phyloP scores from a whole-genome alignment of 2,797 vertebrate species.

The Pantherophis alleghaniensis region DNA sequence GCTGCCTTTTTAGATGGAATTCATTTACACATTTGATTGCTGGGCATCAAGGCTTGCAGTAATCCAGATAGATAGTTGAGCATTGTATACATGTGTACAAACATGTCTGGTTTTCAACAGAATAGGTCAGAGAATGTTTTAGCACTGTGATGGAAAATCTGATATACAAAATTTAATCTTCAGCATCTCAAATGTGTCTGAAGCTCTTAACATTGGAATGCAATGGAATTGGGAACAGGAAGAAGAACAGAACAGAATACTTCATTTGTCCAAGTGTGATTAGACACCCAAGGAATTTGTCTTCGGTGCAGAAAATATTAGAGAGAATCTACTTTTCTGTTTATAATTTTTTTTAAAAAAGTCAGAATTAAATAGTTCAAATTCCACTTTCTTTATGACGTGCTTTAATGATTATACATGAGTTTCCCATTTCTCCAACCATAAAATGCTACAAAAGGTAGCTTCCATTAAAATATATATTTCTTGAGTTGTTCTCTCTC shows the following conservation, averaged over 20 bases:
- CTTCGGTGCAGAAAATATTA: neutral
- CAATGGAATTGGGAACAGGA: neutral
- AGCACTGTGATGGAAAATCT: neutral
- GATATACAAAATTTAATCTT: neutral
- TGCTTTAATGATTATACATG: neutral
- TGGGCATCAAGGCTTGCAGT: neutral
- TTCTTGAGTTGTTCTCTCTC: neutral
- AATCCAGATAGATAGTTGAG: neutral
- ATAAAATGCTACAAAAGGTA: neutral
- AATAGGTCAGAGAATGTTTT: neutral
- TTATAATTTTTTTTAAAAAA: neutral
- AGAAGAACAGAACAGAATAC: neutral
- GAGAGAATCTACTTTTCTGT: neutral
- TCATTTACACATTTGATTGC: neutral
- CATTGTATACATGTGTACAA: neutral
- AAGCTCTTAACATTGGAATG: neutral
- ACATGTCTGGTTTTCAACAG: neutral
- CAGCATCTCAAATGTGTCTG: neutral
- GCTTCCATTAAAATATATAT: neutral
- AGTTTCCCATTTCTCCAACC: neutral
- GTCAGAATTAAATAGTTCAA: neutral
- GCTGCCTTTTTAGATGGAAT: neutral
- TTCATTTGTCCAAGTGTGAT: neutral
- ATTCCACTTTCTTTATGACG: neutral
- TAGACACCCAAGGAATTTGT: neutral